These are phyloP conservation scores for Muscicapa adusta DNA, from an alignment of 2,113 vertebrate species.

Conservation along the genomic window DNA sequence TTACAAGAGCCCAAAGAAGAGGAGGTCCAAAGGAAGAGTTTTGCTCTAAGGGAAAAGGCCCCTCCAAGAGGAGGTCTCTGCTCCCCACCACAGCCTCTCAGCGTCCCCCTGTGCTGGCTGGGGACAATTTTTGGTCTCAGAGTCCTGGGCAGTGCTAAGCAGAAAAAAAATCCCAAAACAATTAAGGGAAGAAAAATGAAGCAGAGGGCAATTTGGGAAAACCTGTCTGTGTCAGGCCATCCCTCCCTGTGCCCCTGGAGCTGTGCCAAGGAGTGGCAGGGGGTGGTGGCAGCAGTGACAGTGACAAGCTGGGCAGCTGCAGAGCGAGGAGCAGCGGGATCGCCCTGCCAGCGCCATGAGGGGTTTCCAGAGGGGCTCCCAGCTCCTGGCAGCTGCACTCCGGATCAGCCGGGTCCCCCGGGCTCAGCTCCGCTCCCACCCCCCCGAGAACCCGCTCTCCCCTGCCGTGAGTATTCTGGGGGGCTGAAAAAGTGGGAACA, in stretches of 20 bases:
- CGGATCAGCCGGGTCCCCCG: background rate
- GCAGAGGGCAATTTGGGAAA: background rate
- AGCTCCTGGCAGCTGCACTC: slow-evolving; percentile 30
- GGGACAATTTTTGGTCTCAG: background rate
- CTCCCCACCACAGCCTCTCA: fast-evolving
- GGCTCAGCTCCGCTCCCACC: background rate
- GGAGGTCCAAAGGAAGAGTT: background rate
- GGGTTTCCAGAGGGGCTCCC: background rate
- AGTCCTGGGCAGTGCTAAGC: fast-evolving
- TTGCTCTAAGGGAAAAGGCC: background rate
- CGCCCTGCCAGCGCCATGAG: background rate
- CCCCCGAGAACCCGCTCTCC: background rate
- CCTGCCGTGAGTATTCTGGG: slow-evolving; percentile 16
- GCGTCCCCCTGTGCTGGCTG: background rate
- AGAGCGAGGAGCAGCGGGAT: background rate
- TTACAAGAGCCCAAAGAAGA: background rate
- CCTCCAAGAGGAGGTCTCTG: background rate
- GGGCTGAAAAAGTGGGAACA: background rate
- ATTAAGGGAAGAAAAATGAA: background rate
- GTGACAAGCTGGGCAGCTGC: slow-evolving; percentile 11
- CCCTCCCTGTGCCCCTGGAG: background rate
- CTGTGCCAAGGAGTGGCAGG: background rate
- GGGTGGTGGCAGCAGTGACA: background rate
- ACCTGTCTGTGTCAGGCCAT: fast-evolving
- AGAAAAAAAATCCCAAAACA: fast-evolving